Conservation (phyloP, 2,888 invertebrate genomes). For the Pegoplata infirma region DNA sequence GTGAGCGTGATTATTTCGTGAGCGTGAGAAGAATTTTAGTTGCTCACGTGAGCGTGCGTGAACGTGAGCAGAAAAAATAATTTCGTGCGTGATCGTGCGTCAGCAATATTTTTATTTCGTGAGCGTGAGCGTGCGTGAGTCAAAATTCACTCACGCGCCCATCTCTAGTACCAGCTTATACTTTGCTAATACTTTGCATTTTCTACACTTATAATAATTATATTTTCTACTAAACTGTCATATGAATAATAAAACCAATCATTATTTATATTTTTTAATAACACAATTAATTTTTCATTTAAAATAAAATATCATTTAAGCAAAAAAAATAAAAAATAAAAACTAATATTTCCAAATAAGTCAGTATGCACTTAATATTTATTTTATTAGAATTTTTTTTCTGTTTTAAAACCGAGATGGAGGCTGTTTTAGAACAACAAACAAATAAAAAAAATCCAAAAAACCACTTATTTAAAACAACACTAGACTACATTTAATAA, state of each 20-base stretch:
- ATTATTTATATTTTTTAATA: neutral
- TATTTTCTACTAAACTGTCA: neutral
- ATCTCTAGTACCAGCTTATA: no score
- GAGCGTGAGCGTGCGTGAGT: no score
- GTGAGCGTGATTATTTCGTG: no score
- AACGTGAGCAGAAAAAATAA: no score
- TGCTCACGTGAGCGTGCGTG: no score
- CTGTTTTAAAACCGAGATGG: neutral
- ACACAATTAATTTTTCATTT: neutral
- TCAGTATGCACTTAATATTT: neutral
- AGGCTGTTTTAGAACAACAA: neutral
- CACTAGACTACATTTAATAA: neutral
- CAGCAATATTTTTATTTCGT: no score
- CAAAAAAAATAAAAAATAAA: neutral
- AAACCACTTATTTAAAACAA: neutral
- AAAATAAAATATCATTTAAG: neutral
- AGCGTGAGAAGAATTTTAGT: no score
- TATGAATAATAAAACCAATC: neutral
- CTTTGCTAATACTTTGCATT: no score
- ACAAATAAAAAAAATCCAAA: no score
- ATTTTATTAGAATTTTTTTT: neutral
- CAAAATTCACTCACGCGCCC: no score
- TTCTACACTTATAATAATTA: neutral
- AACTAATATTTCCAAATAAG: neutral
- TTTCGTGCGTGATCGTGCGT: no score